A percentile compares a stretch with the other conserved stretches of the same genome.
Conservation (phyloP, 2,888 invertebrate species). For the Arrhopalites spinosus region DNA sequence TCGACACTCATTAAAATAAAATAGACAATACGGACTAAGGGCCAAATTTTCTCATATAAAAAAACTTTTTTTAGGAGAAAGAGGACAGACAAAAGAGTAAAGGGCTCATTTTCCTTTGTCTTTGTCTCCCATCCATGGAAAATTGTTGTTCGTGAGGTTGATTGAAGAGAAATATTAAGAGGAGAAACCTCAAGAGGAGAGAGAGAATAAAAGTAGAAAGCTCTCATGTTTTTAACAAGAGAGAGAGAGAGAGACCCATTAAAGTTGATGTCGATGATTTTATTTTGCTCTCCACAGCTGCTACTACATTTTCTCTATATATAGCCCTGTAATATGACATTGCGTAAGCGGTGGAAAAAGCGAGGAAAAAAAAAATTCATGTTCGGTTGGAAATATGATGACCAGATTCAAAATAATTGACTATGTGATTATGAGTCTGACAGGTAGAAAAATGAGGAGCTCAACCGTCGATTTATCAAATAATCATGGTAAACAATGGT, state of each 20-base stretch:
- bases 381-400: conserved; percentile 21
- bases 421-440: conserved; percentile 53
- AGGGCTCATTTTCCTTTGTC: not conserved
- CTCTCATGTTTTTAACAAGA: not conserved
- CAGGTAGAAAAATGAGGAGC: conserved; percentile 54
- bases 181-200: not conserved
- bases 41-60: no score
- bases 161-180: not conserved
- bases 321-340: not conserved
- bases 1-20: conserved; percentile 16
- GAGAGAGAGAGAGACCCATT: not conserved
- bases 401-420: conserved; percentile 49
- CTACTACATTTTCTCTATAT: not conserved
- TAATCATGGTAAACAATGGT: conserved; percentile 52
- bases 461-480: conserved; percentile 51
- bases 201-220: no score
- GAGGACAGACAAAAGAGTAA: not conserved
- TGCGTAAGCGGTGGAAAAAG: not conserved
- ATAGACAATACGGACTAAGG: not conserved
- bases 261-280: not conserved
- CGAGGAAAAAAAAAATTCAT: not conserved
- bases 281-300: not conserved
- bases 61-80: no score
- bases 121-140: not conserved
- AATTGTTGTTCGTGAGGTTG: conserved; percentile 12